Percentiles rank a stretch among this genome's conserved stretches.
Evolutionary conservation across 2,797 vertebrate species (phyloP).

Genomic region (Trachops cirrhosus): DNA sequence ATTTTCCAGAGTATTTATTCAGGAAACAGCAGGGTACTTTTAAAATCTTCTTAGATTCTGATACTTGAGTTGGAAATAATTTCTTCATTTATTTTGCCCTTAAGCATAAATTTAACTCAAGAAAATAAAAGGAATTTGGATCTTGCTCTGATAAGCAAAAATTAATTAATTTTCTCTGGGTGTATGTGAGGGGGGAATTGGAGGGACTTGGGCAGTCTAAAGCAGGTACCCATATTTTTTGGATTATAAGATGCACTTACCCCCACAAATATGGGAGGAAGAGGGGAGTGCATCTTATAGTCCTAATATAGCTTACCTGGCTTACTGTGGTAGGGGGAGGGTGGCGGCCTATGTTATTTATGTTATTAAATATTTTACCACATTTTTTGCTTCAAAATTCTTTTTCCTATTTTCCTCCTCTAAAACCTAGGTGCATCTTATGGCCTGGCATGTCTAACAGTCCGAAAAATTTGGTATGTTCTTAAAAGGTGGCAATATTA

Average conservation of each 20-base stretch:
- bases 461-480: neutral
- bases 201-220: neutral
- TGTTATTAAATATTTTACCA: too few relatives aligned
- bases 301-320: too few relatives aligned
- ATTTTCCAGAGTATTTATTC: neutral
- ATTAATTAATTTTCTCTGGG: neutral
- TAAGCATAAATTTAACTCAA: neutral
- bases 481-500: neutral
- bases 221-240: neutral
- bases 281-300: too few relatives aligned
- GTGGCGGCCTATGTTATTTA: too few relatives aligned
- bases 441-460: too few relatives aligned
- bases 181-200: neutral
- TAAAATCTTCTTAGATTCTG: neutral
- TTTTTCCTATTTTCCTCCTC: too few relatives aligned
- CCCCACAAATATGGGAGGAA: too few relatives aligned
- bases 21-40: neutral
- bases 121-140: neutral
- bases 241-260: too few relatives aligned
- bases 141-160: neutral
- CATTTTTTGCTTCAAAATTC: too few relatives aligned
- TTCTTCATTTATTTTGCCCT: neutral
- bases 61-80: slow-evolving; percentile 31
- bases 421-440: too few relatives aligned
- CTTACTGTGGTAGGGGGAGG: too few relatives aligned